Conservation (phyloP, 2,888 invertebrate genomes). For the Drosophila paranaensis region DNA sequence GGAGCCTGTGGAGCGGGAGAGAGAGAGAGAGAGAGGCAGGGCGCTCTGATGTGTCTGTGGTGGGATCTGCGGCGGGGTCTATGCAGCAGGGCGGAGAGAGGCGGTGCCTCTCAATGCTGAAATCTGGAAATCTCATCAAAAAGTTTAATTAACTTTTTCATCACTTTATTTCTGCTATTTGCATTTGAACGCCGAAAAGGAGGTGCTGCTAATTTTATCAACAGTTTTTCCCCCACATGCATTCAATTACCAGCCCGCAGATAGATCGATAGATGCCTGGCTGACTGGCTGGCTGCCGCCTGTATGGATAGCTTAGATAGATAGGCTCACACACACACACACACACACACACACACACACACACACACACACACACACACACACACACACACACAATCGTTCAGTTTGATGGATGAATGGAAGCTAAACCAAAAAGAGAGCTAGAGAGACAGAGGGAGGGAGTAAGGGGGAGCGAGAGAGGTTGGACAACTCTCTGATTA, state of each 20-base stretch:
- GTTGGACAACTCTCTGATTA: conserved; percentile 7
- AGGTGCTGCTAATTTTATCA: conserved; percentile 52
- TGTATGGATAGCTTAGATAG: conserved; percentile 19
- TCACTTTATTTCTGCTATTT: conserved; percentile 75
- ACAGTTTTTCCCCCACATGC: conserved; percentile 40
- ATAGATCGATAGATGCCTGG: conserved; percentile 9
- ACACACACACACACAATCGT: neutral
- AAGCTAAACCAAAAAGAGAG: conserved; percentile 6
- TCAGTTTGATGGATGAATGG: conserved; percentile 35
- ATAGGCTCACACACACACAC: too few species aligned
- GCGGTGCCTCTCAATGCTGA: conserved; percentile 42
- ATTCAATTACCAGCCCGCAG: conserved; percentile 67
- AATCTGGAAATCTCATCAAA: conserved; percentile 79
- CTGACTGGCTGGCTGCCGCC: neutral
- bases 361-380: too few species aligned
- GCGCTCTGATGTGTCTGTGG: neutral
- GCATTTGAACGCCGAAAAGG: conserved; percentile 44
- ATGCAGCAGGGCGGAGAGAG: neutral
- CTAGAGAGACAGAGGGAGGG: neutral
- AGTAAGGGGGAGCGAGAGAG: neutral
- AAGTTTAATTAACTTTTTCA: conserved; percentile 82
- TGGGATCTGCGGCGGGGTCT: conserved; percentile 4
- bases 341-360: too few species aligned
- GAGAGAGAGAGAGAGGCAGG: too few species aligned
- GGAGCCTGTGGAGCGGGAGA: neutral